A percentile compares a stretch with the other conserved stretches of the same genome.
Conservation (phyloP, 2,797 vertebrate species). For the Characodon lateralis region DNA sequence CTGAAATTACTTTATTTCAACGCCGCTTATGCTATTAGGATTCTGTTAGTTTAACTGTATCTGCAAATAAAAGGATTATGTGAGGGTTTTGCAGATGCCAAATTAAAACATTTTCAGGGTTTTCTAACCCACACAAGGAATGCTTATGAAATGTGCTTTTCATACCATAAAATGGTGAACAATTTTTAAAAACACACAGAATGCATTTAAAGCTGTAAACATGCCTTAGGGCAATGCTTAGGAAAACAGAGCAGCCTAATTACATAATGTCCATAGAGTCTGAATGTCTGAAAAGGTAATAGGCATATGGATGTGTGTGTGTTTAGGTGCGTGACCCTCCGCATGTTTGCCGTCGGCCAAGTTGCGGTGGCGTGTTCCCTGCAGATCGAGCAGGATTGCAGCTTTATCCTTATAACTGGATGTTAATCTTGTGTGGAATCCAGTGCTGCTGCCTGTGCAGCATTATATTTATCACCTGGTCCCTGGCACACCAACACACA, state of each 20-base stretch:
- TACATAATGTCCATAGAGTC: conserved; percentile 28
- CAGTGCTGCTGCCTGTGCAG: conserved; percentile 34
- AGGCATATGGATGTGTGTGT: conserved; percentile 10
- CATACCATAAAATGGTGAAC: conserved; percentile 17
- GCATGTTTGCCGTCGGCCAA: conserved; percentile 24
- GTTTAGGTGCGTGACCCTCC: conserved; percentile 2
- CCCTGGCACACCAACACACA: conserved; percentile 20
- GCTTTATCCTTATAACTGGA: conserved; percentile 66
- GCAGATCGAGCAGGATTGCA: conserved; percentile 57
- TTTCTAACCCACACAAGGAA: conserved; percentile 37
- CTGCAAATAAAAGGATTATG: conserved; percentile 51
- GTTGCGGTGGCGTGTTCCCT: conserved; percentile 32
- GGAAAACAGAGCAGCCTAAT: conserved; percentile 27
- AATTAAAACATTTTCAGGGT: conserved; percentile 47
- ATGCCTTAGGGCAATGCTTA: conserved; percentile 17
- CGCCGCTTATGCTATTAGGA: conserved; percentile 38
- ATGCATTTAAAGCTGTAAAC: conserved; percentile 40
- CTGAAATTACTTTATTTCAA: conserved; percentile 39
- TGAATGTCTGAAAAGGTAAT: conserved; percentile 27
- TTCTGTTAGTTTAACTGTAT: conserved; percentile 42
- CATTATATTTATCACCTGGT: conserved; percentile 48
- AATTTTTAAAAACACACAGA: not conserved
- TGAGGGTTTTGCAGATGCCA: conserved; percentile 40
- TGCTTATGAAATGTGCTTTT: conserved; percentile 52
- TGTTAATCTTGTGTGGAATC: conserved; percentile 72